Evolutionary conservation across 2,113 vertebrate genomes (phyloP).

Genomic region (Noctilio leporinus): DNA sequence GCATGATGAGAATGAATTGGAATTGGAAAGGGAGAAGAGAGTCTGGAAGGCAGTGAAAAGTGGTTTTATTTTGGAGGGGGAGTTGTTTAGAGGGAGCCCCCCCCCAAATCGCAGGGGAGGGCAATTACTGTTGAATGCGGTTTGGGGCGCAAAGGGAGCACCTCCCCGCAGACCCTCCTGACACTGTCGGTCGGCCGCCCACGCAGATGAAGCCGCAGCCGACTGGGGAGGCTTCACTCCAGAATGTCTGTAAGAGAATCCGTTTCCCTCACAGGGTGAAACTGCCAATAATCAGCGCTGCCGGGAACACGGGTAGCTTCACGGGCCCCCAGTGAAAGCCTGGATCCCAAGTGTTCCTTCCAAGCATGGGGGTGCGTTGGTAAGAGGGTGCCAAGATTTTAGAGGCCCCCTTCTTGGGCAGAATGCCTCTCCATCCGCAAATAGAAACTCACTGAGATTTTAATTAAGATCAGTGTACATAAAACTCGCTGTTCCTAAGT

Average conservation of each 20-base stretch:
- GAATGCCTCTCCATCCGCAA: conserved; percentile 55
- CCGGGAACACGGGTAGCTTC: conserved; percentile 14
- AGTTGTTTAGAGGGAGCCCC: neutral
- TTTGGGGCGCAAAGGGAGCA: neutral
- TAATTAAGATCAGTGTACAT: conserved; percentile 66
- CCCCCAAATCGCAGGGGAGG: neutral
- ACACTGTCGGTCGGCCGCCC: neutral
- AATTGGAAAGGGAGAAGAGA: neutral
- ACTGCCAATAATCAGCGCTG: conserved; percentile 34
- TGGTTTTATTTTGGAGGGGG: neutral
- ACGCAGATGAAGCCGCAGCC: neutral
- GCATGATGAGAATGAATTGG: neutral
- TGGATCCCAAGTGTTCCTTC: conserved; percentile 34
- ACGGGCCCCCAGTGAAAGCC: neutral
- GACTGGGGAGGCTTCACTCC: neutral
- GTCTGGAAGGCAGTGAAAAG: neutral
- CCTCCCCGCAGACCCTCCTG: neutral
- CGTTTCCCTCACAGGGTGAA: conserved; percentile 10
- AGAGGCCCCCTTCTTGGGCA: conserved; percentile 35
- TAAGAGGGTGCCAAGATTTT: conserved; percentile 48
- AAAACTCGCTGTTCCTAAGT: conserved; percentile 57
- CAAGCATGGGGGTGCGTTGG: conserved; percentile 21
- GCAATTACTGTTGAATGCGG: neutral
- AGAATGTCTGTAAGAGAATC: conserved; percentile 26
- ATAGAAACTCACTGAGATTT: conserved; percentile 61